Percentiles rank a stretch among this genome's conserved stretches.
These are phyloP conservation scores for Melanerpes formicivorus DNA, from an alignment of 2,113 vertebrate genomes.

Conservation along the genomic window DNA sequence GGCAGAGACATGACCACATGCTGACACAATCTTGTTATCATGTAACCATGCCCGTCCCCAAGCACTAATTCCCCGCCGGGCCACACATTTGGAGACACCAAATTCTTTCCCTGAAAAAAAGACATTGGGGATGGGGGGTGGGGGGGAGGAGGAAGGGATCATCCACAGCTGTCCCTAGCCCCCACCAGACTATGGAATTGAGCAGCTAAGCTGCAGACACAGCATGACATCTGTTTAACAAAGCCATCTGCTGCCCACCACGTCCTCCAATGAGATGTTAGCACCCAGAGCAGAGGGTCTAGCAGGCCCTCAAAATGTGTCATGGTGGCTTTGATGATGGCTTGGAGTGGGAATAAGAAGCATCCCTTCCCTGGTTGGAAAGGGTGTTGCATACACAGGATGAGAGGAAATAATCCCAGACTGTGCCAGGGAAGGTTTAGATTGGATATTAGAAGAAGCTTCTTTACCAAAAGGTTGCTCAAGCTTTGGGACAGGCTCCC, in stretches of 20 bases:
- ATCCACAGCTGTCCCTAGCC: conserved; percentile 62
- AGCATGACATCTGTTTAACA: background rate
- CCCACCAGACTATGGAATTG: fast-evolving
- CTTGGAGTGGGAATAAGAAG: background rate
- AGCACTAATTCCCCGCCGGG: conserved; percentile 28
- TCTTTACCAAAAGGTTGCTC: too few relatives aligned
- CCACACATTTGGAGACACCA: conserved; percentile 5
- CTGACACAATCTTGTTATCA: conserved; percentile 57
- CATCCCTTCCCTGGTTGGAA: background rate
- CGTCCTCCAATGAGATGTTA: background rate
- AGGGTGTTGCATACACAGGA: too few relatives aligned
- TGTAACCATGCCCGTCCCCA: background rate
- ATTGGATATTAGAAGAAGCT: too few relatives aligned
- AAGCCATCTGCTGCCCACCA: background rate
- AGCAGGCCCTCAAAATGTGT: background rate
- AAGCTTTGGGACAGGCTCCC: too few relatives aligned
- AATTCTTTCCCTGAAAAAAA: conserved; percentile 67
- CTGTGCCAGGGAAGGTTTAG: too few relatives aligned
- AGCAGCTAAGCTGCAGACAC: background rate
- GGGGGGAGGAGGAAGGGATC: background rate
- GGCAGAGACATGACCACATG: conserved; percentile 23
- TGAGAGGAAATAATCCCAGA: too few relatives aligned
- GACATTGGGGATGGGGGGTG: background rate
- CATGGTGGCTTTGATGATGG: background rate
- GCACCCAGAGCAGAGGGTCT: background rate